phyloP scores from a whole-genome alignment of 2,113 vertebrate species.

The Pica pica region DNA sequence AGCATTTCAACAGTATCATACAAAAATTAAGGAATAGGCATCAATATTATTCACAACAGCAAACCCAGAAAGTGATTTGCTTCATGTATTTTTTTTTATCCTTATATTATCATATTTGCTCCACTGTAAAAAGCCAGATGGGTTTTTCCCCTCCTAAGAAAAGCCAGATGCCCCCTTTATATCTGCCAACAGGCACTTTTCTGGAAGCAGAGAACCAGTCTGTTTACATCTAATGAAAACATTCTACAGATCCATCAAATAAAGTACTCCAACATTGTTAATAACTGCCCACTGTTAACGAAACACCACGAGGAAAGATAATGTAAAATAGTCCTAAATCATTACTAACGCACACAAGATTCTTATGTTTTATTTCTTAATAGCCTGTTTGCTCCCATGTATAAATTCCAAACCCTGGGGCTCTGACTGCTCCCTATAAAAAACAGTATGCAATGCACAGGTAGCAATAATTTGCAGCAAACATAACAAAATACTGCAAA shows the following conservation, averaged over 20 bases:
- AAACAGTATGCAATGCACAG: background rate
- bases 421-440: background rate
- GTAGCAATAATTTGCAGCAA: background rate
- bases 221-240: slow-evolving; percentile 22
- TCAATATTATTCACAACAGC: background rate
- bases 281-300: background rate
- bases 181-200: background rate
- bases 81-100: background rate
- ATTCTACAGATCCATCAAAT: background rate
- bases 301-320: background rate
- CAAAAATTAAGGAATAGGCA: background rate
- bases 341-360: background rate
- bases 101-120: background rate
- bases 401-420: background rate
- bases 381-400: background rate
- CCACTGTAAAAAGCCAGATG: background rate
- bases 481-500: background rate
- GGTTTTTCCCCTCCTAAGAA: background rate
- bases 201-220: background rate
- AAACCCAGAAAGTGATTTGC: background rate
- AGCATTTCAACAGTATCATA: background rate
- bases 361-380: background rate
- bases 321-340: background rate
- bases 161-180: background rate
- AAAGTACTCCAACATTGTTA: background rate